These are phyloP conservation scores for Blennius ocellaris DNA, from an alignment of 2,113 vertebrate species.

Conservation along the genomic window DNA sequence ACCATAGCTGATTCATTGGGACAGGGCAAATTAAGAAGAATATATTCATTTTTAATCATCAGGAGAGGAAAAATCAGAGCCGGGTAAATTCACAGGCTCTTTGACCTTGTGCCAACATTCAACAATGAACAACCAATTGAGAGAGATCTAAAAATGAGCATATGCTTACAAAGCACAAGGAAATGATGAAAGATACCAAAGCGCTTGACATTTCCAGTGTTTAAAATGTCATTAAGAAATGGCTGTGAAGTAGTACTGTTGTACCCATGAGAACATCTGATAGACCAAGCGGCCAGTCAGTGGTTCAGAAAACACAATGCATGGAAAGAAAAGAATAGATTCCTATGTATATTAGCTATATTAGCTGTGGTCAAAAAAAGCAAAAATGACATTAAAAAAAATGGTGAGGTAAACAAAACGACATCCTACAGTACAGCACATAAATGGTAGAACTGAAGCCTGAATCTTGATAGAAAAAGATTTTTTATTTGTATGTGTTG, in stretches of 20 bases:
- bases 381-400: too few relatives aligned
- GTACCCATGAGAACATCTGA: neutral
- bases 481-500: too few relatives aligned
- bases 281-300: neutral
- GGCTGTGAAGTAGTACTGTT: neutral
- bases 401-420: too few relatives aligned
- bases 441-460: too few relatives aligned
- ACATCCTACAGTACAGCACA: too few relatives aligned
- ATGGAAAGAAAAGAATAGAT: neutral
- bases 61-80: constrained; percentile 5
- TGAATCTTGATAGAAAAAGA: too few relatives aligned
- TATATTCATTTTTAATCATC: constrained; percentile 10
- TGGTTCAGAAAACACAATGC: neutral
- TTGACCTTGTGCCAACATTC: too few relatives aligned
- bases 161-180: neutral
- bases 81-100: neutral
- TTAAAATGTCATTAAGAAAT: neutral
- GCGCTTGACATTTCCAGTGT: neutral
- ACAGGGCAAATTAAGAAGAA: neutral
- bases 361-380: too few relatives aligned
- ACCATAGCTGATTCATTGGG: constrained; percentile 4
- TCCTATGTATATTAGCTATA: neutral
- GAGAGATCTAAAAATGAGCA: constrained; percentile 6
- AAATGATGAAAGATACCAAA: neutral
- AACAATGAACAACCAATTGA: neutral